These are phyloP conservation scores for Fissipunctia ypsillon DNA, from an alignment of 2,888 invertebrate genomes.

Conservation along the genomic window DNA sequence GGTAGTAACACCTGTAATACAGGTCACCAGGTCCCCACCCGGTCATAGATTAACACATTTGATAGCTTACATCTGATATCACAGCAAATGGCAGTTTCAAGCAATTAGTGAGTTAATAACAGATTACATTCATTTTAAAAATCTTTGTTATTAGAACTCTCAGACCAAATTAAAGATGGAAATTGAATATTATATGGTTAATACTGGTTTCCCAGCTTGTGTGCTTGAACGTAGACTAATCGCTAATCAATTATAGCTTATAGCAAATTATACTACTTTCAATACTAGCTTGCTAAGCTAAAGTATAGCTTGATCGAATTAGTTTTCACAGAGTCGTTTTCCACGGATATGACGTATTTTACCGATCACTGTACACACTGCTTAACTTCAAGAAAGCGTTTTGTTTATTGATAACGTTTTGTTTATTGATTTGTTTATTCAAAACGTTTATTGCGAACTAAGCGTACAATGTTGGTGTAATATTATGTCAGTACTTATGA, in stretches of 20 bases:
- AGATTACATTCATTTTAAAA: too few relatives aligned
- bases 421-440: too few relatives aligned
- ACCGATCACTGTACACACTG: neutral
- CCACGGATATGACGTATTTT: neutral
- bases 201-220: conserved; percentile 4
- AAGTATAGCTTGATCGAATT: neutral
- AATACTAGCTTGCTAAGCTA: conserved; percentile 8
- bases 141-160: neutral
- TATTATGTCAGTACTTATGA: too few relatives aligned
- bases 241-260: conserved; percentile 21
- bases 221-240: conserved; percentile 15
- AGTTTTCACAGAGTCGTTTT: neutral
- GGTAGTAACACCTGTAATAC: too few relatives aligned
- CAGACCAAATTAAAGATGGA: neutral
- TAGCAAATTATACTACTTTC: conserved; percentile 12
- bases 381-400: neutral
- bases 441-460: too few relatives aligned
- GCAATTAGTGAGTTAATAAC: too few relatives aligned
- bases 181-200: neutral
- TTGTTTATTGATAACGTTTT: too few relatives aligned
- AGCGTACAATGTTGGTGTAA: too few relatives aligned
- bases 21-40: too few relatives aligned
- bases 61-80: too few relatives aligned
- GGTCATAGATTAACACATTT: too few relatives aligned
- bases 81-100: too few relatives aligned